These are phyloP conservation scores for Bibio marci DNA, from an alignment of 2,888 invertebrate genomes.

Conservation along the genomic window DNA sequence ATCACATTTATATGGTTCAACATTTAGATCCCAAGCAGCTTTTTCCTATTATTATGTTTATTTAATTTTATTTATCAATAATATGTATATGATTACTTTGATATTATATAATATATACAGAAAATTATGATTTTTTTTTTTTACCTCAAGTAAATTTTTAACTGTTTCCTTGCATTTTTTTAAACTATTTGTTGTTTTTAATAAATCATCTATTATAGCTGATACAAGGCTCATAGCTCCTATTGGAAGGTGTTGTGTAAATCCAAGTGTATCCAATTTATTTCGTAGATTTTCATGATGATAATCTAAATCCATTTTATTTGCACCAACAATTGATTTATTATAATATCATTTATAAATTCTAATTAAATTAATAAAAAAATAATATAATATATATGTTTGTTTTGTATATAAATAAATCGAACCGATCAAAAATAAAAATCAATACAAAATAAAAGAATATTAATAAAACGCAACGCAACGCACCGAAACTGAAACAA, in stretches of 20 bases:
- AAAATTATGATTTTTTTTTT: slow-evolving; percentile 2
- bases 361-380: too few relatives aligned
- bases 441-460: too few relatives aligned
- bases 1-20: slow-evolving; percentile 66
- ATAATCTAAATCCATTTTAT: background rate
- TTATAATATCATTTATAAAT: too few relatives aligned
- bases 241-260: slow-evolving; percentile 52
- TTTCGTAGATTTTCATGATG: slow-evolving; percentile 28
- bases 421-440: too few relatives aligned
- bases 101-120: slow-evolving; percentile 2
- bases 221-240: slow-evolving; percentile 69
- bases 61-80: too few relatives aligned
- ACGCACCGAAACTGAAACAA: too few relatives aligned
- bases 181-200: slow-evolving; percentile 74
- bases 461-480: too few relatives aligned
- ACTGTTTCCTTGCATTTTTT: slow-evolving; percentile 67
- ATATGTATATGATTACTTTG: background rate
- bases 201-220: slow-evolving; percentile 60
- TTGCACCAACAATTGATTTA: too few relatives aligned
- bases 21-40: slow-evolving; percentile 47
- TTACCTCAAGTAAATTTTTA: slow-evolving; percentile 46
- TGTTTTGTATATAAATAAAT: too few relatives aligned
- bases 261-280: slow-evolving; percentile 69
- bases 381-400: too few relatives aligned
- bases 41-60: slow-evolving; percentile 37